A percentile compares a stretch with the other conserved stretches of the same genome.
These are phyloP conservation scores for Menidia beryllina DNA, from an alignment of 2,113 vertebrate genomes.

Conservation along the genomic window DNA sequence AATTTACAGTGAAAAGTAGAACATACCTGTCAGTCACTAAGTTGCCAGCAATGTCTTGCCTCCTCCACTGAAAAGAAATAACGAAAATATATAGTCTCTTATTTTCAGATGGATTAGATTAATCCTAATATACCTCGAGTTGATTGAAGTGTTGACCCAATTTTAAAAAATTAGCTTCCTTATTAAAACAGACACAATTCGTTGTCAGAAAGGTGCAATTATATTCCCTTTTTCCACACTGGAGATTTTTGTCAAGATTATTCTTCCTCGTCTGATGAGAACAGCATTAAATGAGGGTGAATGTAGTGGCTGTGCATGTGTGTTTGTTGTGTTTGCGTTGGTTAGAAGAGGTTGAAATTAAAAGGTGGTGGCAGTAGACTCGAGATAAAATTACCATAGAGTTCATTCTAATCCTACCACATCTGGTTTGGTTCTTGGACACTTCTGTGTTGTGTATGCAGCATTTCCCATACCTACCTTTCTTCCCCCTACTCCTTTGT, in stretches of 20 bases:
- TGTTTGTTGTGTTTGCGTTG: background rate
- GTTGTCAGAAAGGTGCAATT: constrained; percentile 8
- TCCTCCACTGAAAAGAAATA: background rate
- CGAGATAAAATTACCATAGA: background rate
- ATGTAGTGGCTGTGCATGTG: too few relatives aligned
- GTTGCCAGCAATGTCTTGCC: background rate
- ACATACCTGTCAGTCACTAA: too few relatives aligned
- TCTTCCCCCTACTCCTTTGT: constrained; percentile 1
- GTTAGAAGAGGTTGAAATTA: constrained; percentile 8
- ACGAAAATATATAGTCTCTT: background rate
- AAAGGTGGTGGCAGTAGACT: background rate
- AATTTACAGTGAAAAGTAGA: background rate
- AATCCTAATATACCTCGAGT: too few relatives aligned
- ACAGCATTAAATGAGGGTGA: too few relatives aligned
- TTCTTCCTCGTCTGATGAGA: constrained; percentile 1
- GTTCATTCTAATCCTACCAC: background rate
- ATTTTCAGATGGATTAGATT: too few relatives aligned
- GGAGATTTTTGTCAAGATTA: constrained; percentile 6
- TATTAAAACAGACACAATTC: background rate
- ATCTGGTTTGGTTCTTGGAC: constrained; percentile 14
- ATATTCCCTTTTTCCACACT: background rate
- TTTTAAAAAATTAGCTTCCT: too few relatives aligned
- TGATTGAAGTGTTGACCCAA: too few relatives aligned
- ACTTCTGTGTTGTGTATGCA: constrained; percentile 32
- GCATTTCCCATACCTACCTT: constrained; percentile 25